Base-by-base conservation (phyloP, 2,113 vertebrate genomes). In the Nothobranchius furzeri region DNA sequence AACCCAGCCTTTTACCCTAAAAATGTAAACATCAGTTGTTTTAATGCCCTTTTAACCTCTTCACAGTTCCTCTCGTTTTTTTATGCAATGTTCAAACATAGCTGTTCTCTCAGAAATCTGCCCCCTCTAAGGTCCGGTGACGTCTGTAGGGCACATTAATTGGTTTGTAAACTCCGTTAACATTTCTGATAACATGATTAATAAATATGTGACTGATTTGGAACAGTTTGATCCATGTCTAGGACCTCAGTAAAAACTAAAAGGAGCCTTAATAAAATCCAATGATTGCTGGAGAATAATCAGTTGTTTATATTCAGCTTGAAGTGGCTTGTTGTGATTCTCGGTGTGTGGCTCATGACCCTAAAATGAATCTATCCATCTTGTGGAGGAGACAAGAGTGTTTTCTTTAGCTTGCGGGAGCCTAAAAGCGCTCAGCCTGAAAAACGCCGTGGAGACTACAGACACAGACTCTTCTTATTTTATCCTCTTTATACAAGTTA, bases 341-440 rank as follows among this genome's bases (percentile, higher is more conserved):
- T 70, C 37, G 49, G 52, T 57, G 25, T 57, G 53, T 15, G 75
- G 64, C 17, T 50, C 68, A n/a, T 12, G 43, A 54, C 56, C 57
- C 63, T 46, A 30, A 75, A 82, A 78, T 61, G 70, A 57, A 56
- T 56, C 51, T 64, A 14, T 76, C 62, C 63, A 48, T 78, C 63
- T 75, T 68, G n/a, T 60, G 53, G 56, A 70, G 20, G 70, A 59
- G 77, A 60, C 12, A 0, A 24, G 11, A 9, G 36, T 85, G 9
- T 85, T 86, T 85, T 70, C 70, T 76, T 75, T 68, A 74, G 52
- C 56, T 37, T 1, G 68, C 49, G 20, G 64, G 40, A 43, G 30
- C 59, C 81, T 46, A 55, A 79, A 86, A 57, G 62, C 1, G 45
- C 37, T 75, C 35, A 3, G 7, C 54, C 53, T 62, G 40, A 62